A percentile compares a stretch with the other conserved stretches of the same genome.
Conservation (phyloP, 2,113 vertebrate genomes). For the Clupea harengus region DNA sequence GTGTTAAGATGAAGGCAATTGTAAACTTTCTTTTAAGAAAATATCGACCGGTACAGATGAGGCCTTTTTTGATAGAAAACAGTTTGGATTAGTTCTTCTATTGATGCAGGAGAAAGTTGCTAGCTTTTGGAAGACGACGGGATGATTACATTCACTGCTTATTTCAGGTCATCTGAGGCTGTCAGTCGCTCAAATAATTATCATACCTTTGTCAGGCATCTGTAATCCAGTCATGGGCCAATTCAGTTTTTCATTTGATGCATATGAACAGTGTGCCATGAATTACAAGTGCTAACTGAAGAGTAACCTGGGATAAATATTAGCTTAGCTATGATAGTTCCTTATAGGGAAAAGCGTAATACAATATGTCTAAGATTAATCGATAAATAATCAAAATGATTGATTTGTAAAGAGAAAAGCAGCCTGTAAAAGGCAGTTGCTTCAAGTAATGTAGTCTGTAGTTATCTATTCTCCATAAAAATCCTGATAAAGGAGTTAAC, state of each 20-base stretch:
- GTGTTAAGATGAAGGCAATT: not conserved
- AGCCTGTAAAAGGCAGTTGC: not conserved
- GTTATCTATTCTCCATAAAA: not conserved
- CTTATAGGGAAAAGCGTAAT: not conserved
- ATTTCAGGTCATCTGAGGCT: not conserved
- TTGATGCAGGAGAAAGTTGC: not conserved
- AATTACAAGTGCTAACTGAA: not conserved
- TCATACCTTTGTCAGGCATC: not conserved
- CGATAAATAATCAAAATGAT: not conserved
- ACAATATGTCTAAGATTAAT: not conserved
- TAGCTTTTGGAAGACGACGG: not conserved
- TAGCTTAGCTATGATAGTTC: not conserved
- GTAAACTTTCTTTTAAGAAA: not conserved
- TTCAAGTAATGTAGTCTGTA: not conserved
- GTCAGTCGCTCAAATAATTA: not conserved
- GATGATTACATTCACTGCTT: not conserved
- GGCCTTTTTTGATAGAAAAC: too few species aligned
- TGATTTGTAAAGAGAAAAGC: not conserved
- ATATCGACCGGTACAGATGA: too few species aligned
- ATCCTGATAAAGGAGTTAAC: not conserved
- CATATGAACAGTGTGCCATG: not conserved
- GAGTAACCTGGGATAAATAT: not conserved
- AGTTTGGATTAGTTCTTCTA: too few species aligned
- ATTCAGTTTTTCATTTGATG: not conserved
- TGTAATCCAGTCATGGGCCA: not conserved